Evolutionary conservation across 2,888 invertebrate species (phyloP), one percentile per base, ranked within the genome.

Genomic region (Anodontia alba): DNA sequence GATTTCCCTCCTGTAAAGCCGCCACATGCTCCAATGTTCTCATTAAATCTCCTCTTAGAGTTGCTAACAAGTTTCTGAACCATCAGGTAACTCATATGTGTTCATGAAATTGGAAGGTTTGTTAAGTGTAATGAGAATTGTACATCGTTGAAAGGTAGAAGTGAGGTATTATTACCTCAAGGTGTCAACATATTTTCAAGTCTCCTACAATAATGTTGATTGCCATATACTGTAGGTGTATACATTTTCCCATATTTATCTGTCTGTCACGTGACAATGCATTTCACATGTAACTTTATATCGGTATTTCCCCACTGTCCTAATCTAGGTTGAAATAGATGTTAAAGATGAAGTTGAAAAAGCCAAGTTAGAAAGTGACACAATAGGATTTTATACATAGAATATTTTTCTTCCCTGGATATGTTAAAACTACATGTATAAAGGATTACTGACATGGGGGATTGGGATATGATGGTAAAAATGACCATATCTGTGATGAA

Each of bases 391-490:
- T 38, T n/a, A n/a, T n/a, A 38, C 12, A 8, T 38, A 8, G 38
- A 38, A 38, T 8, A 8, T 5, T 38, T 38, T 38, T 38, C 38
- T 54, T 26, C 26, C 26, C 33, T 33, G 62, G 62, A 62, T 62
- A 62, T 62, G 33, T 29, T 33, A 31, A 57, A 62, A 33, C 23
- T 62, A 33, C 33, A 33, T 8, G 12, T 8, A 33, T 7, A 33
- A 10, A 62, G 31, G 31, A 62, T 8, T 67, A 77, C 51, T 67
- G 38, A 67, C 49, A 72, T 80, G 80, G 75, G 69, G n/a, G 79
- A 81, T 43, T 46, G 76, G 73, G 80, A 78, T 83, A 80, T 70
- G 29, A 83, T 76, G 73, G 78, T 80, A 33, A 78, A 80, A 78
- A 78, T 83, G 42, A 80, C 80, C 23, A 46, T 70, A 2, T 73